These are phyloP conservation scores for Copsychus sechellarum DNA, from an alignment of 2,113 vertebrate species.

Conservation along the genomic window DNA sequence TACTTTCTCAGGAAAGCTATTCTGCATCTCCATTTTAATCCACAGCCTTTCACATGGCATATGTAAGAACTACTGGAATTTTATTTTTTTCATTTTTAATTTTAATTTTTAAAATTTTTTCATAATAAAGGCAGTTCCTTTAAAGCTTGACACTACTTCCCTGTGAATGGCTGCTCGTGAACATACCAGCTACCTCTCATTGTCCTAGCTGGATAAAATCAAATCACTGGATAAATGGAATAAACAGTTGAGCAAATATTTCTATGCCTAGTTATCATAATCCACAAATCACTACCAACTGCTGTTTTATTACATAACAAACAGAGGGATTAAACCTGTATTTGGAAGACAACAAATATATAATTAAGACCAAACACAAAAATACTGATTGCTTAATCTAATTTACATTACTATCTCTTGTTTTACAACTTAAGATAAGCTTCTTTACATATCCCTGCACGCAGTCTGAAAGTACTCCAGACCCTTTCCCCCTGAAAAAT, in stretches of 20 bases:
- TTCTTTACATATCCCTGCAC: not conserved
- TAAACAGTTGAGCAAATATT: not conserved
- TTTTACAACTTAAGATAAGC: conserved; percentile 22
- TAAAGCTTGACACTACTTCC: not conserved
- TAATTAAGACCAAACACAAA: not conserved
- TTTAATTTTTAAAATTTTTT: no score
- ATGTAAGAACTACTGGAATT: not conserved
- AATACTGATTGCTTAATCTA: not conserved
- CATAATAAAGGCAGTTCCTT: not conserved
- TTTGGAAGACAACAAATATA: not conserved
- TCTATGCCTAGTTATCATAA: not conserved
- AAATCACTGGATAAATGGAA: not conserved
- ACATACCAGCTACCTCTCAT: not conserved
- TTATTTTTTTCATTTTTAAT: no score
- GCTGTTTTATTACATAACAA: not conserved
- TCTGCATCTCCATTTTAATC: not conserved
- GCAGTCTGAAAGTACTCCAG: not conserved
- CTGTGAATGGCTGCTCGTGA: not conserved
- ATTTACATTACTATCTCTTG: not conserved
- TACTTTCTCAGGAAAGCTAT: not conserved
- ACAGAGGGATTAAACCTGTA: not conserved
- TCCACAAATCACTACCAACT: not conserved
- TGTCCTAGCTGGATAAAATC: not conserved
- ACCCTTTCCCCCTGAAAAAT: not conserved
- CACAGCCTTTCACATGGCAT: not conserved